Conservation (phyloP, 2,888 invertebrate species). For the Trichogramma dendrolimi region DNA sequence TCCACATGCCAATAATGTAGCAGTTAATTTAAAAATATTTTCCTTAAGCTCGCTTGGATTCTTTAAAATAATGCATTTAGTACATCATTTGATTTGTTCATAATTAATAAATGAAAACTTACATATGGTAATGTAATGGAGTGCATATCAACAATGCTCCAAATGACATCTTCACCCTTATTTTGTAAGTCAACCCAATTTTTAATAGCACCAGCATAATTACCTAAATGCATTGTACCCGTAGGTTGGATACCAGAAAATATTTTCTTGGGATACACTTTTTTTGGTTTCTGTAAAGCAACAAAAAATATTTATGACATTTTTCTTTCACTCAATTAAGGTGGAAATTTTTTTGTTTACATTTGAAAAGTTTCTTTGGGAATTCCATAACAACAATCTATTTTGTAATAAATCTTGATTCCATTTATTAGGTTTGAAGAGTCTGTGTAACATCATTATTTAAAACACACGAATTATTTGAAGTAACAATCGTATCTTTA, state of each 20-base stretch:
- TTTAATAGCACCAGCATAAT: constrained; percentile 90
- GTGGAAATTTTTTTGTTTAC: not conserved
- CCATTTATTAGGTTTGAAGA: no score
- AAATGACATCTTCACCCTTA: constrained; percentile 63
- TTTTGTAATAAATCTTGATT: no score
- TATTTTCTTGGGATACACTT: constrained; percentile 60
- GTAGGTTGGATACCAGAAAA: constrained; percentile 97
- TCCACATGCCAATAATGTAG: constrained; percentile 85
- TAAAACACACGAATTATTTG: no score
- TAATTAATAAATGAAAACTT: constrained; percentile 24
- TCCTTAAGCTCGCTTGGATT: constrained; percentile 60
- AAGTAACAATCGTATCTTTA: no score
- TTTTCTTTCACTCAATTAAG: not conserved
- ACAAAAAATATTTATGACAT: not conserved
- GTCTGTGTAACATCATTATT: no score
- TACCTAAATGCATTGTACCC: constrained; percentile 89
- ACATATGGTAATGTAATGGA: constrained; percentile 83
- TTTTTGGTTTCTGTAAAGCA: constrained; percentile 18
- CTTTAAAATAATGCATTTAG: constrained; percentile 49
- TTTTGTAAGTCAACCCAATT: constrained; percentile 83
- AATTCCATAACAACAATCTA: no score
- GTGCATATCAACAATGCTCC: constrained; percentile 90
- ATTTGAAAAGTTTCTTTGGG: not conserved
- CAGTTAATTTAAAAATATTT: constrained; percentile 73
- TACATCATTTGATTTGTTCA: not conserved